A percentile compares a stretch with the other conserved stretches of the same genome.
phyloP scores from a whole-genome alignment of 2,113 vertebrate genomes.

The Hemiscyllium ocellatum region DNA sequence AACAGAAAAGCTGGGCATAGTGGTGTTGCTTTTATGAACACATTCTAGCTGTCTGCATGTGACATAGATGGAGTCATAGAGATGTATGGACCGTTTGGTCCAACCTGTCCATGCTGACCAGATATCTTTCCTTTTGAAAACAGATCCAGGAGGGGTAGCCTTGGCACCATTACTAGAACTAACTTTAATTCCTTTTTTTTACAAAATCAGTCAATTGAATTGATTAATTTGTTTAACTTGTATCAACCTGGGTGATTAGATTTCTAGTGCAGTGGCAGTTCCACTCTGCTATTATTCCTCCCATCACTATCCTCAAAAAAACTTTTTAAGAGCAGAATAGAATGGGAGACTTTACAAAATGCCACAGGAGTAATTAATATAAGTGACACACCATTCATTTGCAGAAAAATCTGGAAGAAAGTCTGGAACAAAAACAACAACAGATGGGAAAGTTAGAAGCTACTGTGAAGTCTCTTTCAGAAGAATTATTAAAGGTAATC shows the following conservation, averaged over 20 bases:
- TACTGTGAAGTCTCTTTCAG: slow-evolving; percentile 42
- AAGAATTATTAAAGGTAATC: slow-evolving; percentile 42
- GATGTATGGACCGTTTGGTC: not conserved
- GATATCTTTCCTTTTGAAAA: not conserved
- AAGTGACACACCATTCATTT: not conserved
- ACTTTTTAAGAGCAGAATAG: not conserved
- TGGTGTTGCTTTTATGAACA: not conserved
- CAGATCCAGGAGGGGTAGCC: not conserved
- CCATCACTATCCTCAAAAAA: not conserved
- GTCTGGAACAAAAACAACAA: slow-evolving; percentile 40
- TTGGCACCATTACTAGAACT: not conserved
- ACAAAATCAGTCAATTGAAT: not conserved
- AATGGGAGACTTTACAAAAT: not conserved
- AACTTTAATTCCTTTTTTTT: not conserved
- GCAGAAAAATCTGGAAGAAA: slow-evolving; percentile 44
- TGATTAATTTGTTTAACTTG: not conserved
- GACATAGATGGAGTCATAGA: not conserved
- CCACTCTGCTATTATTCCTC: not conserved
- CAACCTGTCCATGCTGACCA: too few species aligned
- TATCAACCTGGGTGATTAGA: not conserved
- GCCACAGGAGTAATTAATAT: not conserved
- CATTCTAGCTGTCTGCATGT: not conserved
- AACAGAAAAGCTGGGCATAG: not conserved
- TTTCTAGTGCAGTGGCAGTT: not conserved
- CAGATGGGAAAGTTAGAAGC: slow-evolving; percentile 43